Evolutionary conservation across 2,113 vertebrate species (phyloP), one percentile per base, ranked within the genome.

Genomic region (Scopus umbretta): DNA sequence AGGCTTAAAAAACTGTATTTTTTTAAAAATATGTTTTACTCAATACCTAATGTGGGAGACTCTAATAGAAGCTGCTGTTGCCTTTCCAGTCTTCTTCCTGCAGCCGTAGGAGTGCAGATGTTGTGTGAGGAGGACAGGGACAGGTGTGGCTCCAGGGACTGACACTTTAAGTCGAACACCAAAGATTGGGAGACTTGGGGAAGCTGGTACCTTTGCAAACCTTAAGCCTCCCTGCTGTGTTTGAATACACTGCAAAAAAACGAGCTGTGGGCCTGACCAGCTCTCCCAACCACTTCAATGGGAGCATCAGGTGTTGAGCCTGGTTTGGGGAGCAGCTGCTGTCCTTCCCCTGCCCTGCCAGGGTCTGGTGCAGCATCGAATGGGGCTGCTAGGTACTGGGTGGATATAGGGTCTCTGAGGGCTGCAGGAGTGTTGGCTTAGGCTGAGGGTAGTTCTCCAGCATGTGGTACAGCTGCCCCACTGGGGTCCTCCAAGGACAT

Each of bases 261-360:
- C 0, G 3, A 66, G 42, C 36, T 2, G 1, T 36, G 45, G 55
- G 29, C 6, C 22, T 1, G 2, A 5, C 17, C 59, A 50, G n/a
- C 62, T 58, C 34, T 74, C 25, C 34, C 25, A 56, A 5, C 12
- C 3, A 1, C 36, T 30, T 30, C 20, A 25, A 5, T 0, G 1
- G 14, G 43, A 59, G 3, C 10, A 3, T 0, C 0, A 36, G 30
- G 27, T 3, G 1, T 47, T 22, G 61, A 65, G 53, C 10, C 45
- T 61, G 43, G 20, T 52, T 30, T 72, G 67, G 58, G 40, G 16
- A 71, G 53, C n/a, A 79, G 47, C 61, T 87, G 80, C 29, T 70
- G 26, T 36, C 22, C 21, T 68, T 73, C 11, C 22, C 11, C 23
- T 72, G 32, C 47, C 65, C 34, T 6, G 2, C 12, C 3, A 1